Evolutionary conservation across 1,140 invertebrate genomes (phyloP), one percentile per base, ranked within the genome.

Genomic region (Rhopalosiphum maidis): DNA sequence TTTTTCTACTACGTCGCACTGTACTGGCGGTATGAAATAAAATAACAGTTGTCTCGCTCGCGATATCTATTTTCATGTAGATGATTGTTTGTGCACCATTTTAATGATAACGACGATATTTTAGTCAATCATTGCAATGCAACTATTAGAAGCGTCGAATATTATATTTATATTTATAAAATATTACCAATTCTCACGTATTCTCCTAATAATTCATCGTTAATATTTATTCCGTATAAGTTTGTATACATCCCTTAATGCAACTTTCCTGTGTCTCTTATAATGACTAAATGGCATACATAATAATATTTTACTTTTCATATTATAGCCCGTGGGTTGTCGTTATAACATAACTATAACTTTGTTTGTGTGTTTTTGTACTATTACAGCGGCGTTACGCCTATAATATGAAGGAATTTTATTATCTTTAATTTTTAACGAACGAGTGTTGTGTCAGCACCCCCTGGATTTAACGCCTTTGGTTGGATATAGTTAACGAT

Each of bases 381-480:
- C 23, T 87, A 51, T 51, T 51, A n/a, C 43, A 6, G 35, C 15
- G 25, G 25, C 15, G 43, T 46, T 43, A 43, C 23, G 23, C n/a
- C n/a, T 41, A 85, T 41, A 86, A 15, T 86, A 30, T 43, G 23
- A 41, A 15, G 9, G 11, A 30, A 37, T 87, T 23, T 46, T 87
- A 87, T 87, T 87, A 11, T 46, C 43, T n/a, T 89, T n/a, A 51
- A 89, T 89, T 89, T 54, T 89, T 89, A 89, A 89, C 87, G 21
- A 89, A 54, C 46, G 8, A 89, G n/a, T 54, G 87, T 54, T n/a
- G 37, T 37, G n/a, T 89, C 87, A 54, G 48, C 48, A 35, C 48
- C 35, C n/a, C 48, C 21, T 35, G 86, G 46, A 51, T 88, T 88
- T 51, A 88, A 51, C 86, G 18, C 30, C 86, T 51, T 25, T 51